These are phyloP conservation scores for Alaudala cheleensis DNA, from an alignment of 2,113 vertebrate species.

Conservation along the genomic window DNA sequence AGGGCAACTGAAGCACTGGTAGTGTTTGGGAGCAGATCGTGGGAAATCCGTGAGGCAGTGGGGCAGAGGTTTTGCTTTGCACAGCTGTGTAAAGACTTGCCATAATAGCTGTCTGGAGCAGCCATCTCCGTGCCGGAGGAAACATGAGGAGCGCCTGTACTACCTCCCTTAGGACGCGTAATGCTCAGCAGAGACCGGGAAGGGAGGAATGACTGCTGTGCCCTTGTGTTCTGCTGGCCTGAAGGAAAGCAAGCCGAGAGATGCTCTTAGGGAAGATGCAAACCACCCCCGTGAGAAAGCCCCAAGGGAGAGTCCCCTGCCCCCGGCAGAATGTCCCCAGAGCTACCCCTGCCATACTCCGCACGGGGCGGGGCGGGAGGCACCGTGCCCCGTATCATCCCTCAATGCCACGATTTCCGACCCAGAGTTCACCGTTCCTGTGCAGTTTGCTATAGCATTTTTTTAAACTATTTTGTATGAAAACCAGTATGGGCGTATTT, in stretches of 20 bases:
- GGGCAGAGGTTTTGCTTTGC: not conserved
- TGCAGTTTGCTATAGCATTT: not conserved
- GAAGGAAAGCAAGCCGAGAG: not conserved
- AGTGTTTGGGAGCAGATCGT: not conserved
- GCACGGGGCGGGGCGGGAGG: not conserved
- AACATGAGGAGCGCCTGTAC: not conserved
- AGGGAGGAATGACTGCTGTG: not conserved
- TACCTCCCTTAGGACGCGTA: not conserved
- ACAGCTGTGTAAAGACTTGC: conserved; percentile 24
- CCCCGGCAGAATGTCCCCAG: fast-evolving
- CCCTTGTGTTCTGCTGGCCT: not conserved
- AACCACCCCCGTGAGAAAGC: fast-evolving
- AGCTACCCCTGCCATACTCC: fast-evolving
- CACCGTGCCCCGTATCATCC: not conserved
- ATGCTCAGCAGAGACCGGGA: not conserved
- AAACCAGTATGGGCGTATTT: not conserved
- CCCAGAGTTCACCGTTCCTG: not conserved
- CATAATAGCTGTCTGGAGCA: not conserved
- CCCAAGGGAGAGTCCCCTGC: not conserved
- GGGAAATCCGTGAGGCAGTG: not conserved
- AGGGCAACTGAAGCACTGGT: not conserved
- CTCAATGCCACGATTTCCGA: fast-evolving
- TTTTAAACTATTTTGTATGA: not conserved
- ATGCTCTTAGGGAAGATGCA: not conserved
- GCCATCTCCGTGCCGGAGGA: not conserved